Evolutionary conservation across 2,797 vertebrate genomes (phyloP).

Genomic region (Triplophysa bombifrons): DNA sequence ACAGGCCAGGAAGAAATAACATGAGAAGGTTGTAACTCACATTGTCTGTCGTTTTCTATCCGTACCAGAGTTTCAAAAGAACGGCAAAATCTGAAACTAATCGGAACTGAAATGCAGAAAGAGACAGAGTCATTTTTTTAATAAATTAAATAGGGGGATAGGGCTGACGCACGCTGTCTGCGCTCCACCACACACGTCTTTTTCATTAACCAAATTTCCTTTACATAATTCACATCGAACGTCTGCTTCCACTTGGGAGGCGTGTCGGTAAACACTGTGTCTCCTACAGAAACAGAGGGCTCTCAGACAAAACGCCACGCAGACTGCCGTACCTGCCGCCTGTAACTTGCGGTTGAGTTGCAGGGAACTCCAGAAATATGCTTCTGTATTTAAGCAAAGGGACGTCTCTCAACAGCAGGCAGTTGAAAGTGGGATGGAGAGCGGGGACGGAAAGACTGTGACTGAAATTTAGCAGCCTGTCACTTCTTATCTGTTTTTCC

Average conservation of each 20-base stretch:
- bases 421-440: constrained; percentile 61
- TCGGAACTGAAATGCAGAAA: constrained; percentile 1
- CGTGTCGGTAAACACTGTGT: background rate
- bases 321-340: constrained; percentile 1
- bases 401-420: constrained; percentile 54
- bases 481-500: constrained; percentile 65
- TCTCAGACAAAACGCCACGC: background rate
- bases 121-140: background rate
- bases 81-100: background rate
- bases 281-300: background rate
- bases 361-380: constrained; percentile 4
- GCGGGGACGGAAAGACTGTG: constrained; percentile 66
- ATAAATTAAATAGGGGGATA: constrained; percentile 2
- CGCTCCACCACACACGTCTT: background rate
- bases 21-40: background rate
- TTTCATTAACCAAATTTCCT: constrained; percentile 23
- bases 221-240: constrained; percentile 30
- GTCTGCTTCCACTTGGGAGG: constrained; percentile 28
- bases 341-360: constrained; percentile 15
- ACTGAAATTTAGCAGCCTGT: constrained; percentile 70
- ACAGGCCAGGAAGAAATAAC: constrained; percentile 24
- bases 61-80: background rate
- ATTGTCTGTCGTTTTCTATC: background rate
- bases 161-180: background rate
- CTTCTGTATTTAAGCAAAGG: background rate